phyloP scores from a whole-genome alignment of 1,140 invertebrate species.

The Drosophila aff. region DNA sequence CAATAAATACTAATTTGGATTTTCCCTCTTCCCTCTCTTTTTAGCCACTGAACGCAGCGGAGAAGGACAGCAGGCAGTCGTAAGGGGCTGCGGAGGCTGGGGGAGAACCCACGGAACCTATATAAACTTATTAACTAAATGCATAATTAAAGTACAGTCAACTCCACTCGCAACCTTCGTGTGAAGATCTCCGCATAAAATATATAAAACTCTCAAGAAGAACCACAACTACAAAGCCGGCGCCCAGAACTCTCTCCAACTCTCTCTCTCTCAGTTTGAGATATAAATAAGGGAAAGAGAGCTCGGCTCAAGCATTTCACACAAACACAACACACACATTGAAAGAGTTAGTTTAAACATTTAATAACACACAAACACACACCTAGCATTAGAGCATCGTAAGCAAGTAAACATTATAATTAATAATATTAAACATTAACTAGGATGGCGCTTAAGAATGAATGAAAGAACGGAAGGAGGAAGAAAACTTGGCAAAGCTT shows the following conservation, averaged over 20 bases:
- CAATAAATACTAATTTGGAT: slow-evolving; percentile 49
- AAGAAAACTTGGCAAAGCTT: slow-evolving; percentile 81
- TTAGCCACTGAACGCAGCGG: slow-evolving; percentile 59
- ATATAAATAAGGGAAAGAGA: not conserved
- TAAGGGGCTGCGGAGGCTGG: slow-evolving; percentile 47
- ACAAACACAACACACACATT: slow-evolving; percentile 24
- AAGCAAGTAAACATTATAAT: slow-evolving; percentile 68
- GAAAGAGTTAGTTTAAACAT: slow-evolving; percentile 52
- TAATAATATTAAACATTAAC: slow-evolving; percentile 67
- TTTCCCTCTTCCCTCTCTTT: slow-evolving; percentile 53
- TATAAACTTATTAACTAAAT: slow-evolving; percentile 69
- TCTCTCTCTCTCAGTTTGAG: slow-evolving; percentile 5
- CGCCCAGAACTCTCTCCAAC: slow-evolving; percentile 16
- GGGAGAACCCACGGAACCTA: slow-evolving; percentile 44
- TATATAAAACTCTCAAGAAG: slow-evolving; percentile 47
- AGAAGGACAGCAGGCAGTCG: slow-evolving; percentile 78
- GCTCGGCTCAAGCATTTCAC: slow-evolving; percentile 31
- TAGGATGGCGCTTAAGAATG: slow-evolving; percentile 48
- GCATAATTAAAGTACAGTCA: slow-evolving; percentile 72
- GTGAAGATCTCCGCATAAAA: slow-evolving; percentile 75
- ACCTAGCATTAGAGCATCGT: slow-evolving; percentile 56
- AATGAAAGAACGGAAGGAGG: slow-evolving; percentile 30
- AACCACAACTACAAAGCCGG: slow-evolving; percentile 19
- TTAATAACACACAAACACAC: slow-evolving; percentile 35
- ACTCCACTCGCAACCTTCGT: slow-evolving; percentile 78